Conservation (phyloP, 2,888 invertebrate genomes). For the Drosophila quinaria region DNA sequence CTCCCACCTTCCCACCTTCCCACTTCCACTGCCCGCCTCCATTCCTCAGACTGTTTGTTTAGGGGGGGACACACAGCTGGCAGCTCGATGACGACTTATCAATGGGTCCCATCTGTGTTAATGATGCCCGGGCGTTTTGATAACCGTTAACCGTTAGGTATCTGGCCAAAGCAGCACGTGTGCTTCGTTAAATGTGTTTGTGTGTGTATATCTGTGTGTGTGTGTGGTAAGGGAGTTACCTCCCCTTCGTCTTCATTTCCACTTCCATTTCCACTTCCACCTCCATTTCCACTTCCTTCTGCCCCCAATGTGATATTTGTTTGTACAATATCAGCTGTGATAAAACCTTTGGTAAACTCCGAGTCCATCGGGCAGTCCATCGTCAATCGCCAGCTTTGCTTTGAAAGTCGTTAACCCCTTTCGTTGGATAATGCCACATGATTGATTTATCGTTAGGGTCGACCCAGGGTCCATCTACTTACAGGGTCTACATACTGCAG, state of each 20-base stretch:
- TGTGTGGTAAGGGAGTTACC: not conserved
- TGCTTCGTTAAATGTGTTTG: conserved; percentile 10
- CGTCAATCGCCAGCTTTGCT: conserved; percentile 52
- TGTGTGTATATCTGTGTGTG: not conserved
- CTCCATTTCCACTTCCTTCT: not conserved
- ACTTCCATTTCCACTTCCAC: not conserved
- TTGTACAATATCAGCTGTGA: conserved; percentile 52
- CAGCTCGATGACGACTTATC: conserved; percentile 56
- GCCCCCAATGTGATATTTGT: conserved; percentile 32
- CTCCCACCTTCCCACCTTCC: conserved; percentile 4
- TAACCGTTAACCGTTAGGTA: conserved; percentile 68
- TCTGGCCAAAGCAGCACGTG: conserved; percentile 50
- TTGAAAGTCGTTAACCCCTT: conserved; percentile 66
- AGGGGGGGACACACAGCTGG: conserved; percentile 60
- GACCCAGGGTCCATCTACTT: conserved; percentile 21
- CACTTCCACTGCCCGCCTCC: not conserved
- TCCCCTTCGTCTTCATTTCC: not conserved
- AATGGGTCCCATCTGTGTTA: conserved; percentile 69
- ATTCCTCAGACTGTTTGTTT: conserved; percentile 38
- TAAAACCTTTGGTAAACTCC: conserved; percentile 49
- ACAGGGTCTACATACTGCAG: conserved; percentile 4
- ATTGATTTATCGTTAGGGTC: conserved; percentile 60
- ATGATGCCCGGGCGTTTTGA: conserved; percentile 62
- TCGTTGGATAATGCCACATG: conserved; percentile 55
- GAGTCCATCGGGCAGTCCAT: conserved; percentile 50